Evolutionary conservation across 92 coral and sea anemone species (phyloP).

Genomic region (Zoanthus solanderi): DNA sequence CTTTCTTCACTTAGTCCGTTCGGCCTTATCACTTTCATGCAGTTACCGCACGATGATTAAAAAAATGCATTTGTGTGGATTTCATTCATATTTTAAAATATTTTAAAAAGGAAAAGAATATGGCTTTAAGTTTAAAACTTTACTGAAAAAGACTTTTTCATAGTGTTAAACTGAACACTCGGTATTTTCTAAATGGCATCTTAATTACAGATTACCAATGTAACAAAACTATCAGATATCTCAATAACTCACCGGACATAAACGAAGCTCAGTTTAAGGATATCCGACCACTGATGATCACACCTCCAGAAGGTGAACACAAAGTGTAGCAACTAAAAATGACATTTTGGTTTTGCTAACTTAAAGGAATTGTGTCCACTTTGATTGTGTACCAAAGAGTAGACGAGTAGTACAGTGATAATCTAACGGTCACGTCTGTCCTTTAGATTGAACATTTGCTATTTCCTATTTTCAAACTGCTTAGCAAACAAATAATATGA

Average conservation of each 20-base stretch:
- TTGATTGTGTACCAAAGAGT: neutral
- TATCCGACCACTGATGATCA: slow-evolving; percentile 34
- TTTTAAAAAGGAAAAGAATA: no score
- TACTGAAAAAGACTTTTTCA: no score
- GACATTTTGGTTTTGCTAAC: neutral
- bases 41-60: neutral
- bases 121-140: no score
- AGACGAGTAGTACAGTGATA: neutral
- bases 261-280: slow-evolving; percentile 32
- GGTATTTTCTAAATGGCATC: neutral
- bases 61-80: neutral
- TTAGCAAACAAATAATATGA: neutral
- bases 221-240: slow-evolving; percentile 3
- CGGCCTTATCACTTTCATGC: slow-evolving; percentile 17
- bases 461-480: neutral
- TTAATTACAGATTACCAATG: slow-evolving; percentile 20
- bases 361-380: neutral
- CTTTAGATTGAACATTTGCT: neutral
- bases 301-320: neutral
- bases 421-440: neutral
- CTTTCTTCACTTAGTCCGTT: neutral
- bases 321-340: neutral
- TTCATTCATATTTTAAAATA: no score
- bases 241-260: slow-evolving; percentile 32
- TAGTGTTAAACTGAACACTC: neutral